These are phyloP conservation scores for Aromia moschata DNA, from an alignment of 2,888 invertebrate species.

Conservation along the genomic window DNA sequence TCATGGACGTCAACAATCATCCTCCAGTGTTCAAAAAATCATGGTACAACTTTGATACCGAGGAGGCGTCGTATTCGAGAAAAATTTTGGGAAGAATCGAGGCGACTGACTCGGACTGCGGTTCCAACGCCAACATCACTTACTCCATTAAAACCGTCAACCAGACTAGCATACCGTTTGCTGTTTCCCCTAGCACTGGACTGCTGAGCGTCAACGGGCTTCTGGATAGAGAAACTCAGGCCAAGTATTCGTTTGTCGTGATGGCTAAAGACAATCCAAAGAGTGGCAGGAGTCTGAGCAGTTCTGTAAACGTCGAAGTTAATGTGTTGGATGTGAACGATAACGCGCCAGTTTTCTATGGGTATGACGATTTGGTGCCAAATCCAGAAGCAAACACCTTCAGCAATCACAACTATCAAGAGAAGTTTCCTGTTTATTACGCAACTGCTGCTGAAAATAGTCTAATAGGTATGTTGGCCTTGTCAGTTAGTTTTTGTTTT, in stretches of 20 bases:
- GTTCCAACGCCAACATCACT: slow-evolving; percentile 79
- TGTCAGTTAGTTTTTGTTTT: too few species aligned
- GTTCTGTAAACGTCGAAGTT: slow-evolving; percentile 81
- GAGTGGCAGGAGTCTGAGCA: slow-evolving; percentile 69
- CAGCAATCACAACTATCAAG: slow-evolving; percentile 67
- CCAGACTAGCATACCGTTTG: slow-evolving; percentile 70
- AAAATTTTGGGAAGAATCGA: slow-evolving; percentile 78
- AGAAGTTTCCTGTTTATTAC: slow-evolving; percentile 77
- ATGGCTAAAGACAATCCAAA: slow-evolving; percentile 78
- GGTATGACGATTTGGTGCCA: slow-evolving; percentile 73
- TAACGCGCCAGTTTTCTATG: slow-evolving; percentile 82
- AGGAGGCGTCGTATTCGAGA: slow-evolving; percentile 79
- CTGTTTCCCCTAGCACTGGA: slow-evolving; percentile 74
- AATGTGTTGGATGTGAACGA: slow-evolving; percentile 86
- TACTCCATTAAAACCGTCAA: slow-evolving; percentile 70
- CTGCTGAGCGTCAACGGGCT: slow-evolving; percentile 77
- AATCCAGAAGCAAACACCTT: slow-evolving; percentile 65
- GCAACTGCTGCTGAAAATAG: slow-evolving; percentile 79
- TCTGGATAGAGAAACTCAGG: slow-evolving; percentile 78
- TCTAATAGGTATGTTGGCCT: slow-evolving; percentile 76
- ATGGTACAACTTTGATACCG: slow-evolving; percentile 83
- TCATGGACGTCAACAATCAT: slow-evolving; percentile 85
- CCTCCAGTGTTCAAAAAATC: slow-evolving; percentile 83
- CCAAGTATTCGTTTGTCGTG: slow-evolving; percentile 76
- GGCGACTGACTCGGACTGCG: slow-evolving; percentile 83